Base-by-base conservation (phyloP, 2,888 invertebrate genomes). In the Alitta virens region DNA sequence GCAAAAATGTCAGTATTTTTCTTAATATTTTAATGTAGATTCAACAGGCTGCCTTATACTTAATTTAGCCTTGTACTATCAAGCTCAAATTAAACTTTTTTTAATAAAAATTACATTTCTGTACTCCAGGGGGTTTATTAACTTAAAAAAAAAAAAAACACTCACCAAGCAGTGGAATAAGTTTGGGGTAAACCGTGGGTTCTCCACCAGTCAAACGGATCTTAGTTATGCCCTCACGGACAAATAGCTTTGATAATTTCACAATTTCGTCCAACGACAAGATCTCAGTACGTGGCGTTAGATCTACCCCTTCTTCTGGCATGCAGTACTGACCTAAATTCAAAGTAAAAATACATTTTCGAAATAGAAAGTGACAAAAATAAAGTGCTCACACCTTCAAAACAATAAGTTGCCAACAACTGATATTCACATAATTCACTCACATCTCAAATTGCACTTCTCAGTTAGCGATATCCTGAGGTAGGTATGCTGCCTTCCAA, bases 151-250 rank as follows among this genome's bases (percentile, higher is more conserved):
- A 12, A 38, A 27, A 40, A n/a, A n/a, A 46, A 46, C 12, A 43
- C 55, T 67, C 72, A 76, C 82, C 75, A 49, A 95, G 86, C 71
- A 98, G 90, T 63, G 91, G 88, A 1, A 89, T 85, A 61, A 98
- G 86, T 84, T 99, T 98, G 71, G 87, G 86, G 38, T 96, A 86
- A 58, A 99, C 87, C 26, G 96, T 91, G 23, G 98, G 98, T 83
- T 99, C 98, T 38, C 99, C 99, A 63, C 99, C 98, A 1, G 98
- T 99, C 63, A 99, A 86, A 27, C 98, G 86, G 76, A 99, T 89
- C 86, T 99, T 99, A 70, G 86, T 87, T 2, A 99, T 90, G 54
- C 98, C 98, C 81, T 92, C 88, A 63, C 87, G 85, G 3, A 93
- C 92, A 85, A 99, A 96, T 67, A 95, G 84, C 69, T 86, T 85